These are phyloP conservation scores for Drosophila borborema DNA, from an alignment of 2,888 invertebrate species.

Conservation along the genomic window DNA sequence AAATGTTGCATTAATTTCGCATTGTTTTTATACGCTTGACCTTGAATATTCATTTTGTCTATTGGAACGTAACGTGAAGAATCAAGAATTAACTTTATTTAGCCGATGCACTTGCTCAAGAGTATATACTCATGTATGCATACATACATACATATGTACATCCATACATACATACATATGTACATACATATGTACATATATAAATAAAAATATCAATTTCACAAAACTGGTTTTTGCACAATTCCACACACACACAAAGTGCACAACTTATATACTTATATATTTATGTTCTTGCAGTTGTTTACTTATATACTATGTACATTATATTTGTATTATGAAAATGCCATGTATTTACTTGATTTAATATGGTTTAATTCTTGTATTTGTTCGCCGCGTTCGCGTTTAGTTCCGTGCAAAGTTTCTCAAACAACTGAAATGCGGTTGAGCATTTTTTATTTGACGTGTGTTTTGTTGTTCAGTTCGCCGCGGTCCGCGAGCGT, in stretches of 20 bases:
- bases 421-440: conserved; percentile 71
- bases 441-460: conserved; percentile 43
- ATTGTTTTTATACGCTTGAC: background rate
- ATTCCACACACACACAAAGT: background rate
- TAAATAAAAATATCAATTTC: background rate
- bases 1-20: background rate
- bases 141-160: background rate
- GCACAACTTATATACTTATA: background rate
- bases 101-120: background rate
- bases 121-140: background rate
- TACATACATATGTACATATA: no score
- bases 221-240: conserved; percentile 16
- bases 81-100: background rate
- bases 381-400: conserved; percentile 47
- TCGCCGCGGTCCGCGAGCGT: conserved; percentile 29
- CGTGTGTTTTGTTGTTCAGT: conserved; percentile 32
- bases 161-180: background rate
- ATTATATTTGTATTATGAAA: conserved; percentile 2
- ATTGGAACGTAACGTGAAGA: background rate
- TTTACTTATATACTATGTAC: conserved; percentile 2
- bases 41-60: conserved; percentile 1
- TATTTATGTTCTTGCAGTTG: background rate
- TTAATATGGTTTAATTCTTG: conserved; percentile 28
- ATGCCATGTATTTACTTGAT: conserved; percentile 42
- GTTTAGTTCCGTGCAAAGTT: conserved; percentile 70